phyloP scores from a whole-genome alignment of 2,797 vertebrate genomes.

The Sebastes alutus region DNA sequence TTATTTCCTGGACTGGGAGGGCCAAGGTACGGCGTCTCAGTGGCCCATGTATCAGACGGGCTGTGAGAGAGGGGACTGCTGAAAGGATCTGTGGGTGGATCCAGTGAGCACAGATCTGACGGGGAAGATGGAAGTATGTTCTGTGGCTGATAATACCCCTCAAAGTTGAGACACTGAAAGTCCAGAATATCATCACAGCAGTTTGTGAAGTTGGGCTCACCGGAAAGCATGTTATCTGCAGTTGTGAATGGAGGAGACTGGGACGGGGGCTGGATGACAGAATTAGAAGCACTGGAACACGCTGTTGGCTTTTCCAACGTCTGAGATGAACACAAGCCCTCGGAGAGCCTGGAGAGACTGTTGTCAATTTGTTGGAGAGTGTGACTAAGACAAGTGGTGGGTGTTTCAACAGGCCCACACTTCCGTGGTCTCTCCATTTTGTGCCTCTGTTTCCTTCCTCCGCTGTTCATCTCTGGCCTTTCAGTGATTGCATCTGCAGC shows the following conservation, averaged over 20 bases:
- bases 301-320: constrained; percentile 71
- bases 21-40: constrained; percentile 84
- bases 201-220: constrained; percentile 81
- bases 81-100: constrained; percentile 83
- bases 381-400: constrained; percentile 80
- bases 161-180: constrained; percentile 86
- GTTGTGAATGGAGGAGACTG: constrained; percentile 78
- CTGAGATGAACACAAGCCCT: constrained; percentile 81
- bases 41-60: constrained; percentile 82
- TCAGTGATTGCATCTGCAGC: constrained; percentile 44
- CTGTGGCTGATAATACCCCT: constrained; percentile 83
- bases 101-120: constrained; percentile 81
- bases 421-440: constrained; percentile 65
- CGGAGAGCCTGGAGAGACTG: constrained; percentile 80
- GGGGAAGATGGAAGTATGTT: constrained; percentile 80
- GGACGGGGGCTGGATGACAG: constrained; percentile 76
- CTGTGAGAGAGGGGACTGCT: constrained; percentile 86
- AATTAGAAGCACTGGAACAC: constrained; percentile 59
- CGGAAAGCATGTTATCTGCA: constrained; percentile 76
- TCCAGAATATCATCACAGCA: constrained; percentile 84
- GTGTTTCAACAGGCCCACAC: constrained; percentile 62
- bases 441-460: constrained; percentile 68
- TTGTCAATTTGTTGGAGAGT: constrained; percentile 85
- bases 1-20: constrained; percentile 83
- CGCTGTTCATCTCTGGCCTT: constrained; percentile 55